Percentiles rank a stretch among this genome's conserved stretches.
These are phyloP conservation scores for Martes martes DNA, from an alignment of 2,113 vertebrate genomes.

Conservation along the genomic window DNA sequence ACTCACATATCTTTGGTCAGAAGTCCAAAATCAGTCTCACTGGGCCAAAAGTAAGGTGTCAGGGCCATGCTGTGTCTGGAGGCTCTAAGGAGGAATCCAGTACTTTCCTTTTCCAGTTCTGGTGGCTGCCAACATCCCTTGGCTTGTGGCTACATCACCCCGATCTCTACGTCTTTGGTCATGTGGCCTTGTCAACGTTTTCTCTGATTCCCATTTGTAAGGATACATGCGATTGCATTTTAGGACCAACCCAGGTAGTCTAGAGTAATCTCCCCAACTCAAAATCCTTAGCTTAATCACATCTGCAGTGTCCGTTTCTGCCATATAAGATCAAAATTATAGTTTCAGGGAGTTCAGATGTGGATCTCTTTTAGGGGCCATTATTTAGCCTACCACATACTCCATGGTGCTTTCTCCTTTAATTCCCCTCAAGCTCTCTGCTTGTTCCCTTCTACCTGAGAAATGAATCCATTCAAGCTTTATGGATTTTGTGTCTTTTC, in stretches of 20 bases:
- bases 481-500: slow-evolving; percentile 40
- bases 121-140: neutral
- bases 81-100: neutral
- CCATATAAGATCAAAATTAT: neutral
- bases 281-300: slow-evolving; percentile 35
- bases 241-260: neutral
- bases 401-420: slow-evolving; percentile 25
- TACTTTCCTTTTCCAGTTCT: neutral
- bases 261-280: neutral
- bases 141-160: slow-evolving; percentile 3
- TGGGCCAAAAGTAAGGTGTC: slow-evolving; percentile 19
- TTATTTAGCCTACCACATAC: neutral
- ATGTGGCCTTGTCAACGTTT: neutral
- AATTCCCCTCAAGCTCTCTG: neutral
- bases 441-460: neutral
- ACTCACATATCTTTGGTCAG: neutral
- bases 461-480: slow-evolving; percentile 57
- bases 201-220: slow-evolving; percentile 6
- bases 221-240: neutral
- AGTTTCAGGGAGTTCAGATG: neutral
- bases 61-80: neutral
- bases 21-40: neutral
- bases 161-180: neutral
- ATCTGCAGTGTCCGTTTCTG: neutral
- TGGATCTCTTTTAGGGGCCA: neutral